phyloP scores from a whole-genome alignment of 2,888 invertebrate genomes.

The Dinocampus coccinellae region DNA sequence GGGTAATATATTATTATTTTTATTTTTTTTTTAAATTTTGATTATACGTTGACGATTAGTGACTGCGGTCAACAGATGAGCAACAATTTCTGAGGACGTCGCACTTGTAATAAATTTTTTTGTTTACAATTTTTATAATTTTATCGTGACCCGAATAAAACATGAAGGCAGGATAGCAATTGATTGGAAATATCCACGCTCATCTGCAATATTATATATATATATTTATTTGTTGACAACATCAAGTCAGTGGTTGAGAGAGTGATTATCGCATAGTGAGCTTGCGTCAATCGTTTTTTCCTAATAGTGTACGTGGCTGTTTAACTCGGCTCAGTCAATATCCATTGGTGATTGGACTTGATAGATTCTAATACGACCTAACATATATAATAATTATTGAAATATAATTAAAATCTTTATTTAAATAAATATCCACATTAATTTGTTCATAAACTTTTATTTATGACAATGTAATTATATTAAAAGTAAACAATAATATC shows the following conservation, averaged over 20 bases:
- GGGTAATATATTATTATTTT: too few relatives aligned
- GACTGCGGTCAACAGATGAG: neutral
- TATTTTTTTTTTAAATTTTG: neutral
- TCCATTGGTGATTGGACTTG: neutral
- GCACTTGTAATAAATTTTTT: neutral
- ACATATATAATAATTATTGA: neutral
- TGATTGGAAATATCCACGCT: neutral
- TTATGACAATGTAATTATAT: neutral
- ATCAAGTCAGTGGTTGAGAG: neutral
- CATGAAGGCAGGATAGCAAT: neutral
- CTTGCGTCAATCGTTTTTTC: slow-evolving; percentile 63
- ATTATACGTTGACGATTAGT: too few relatives aligned
- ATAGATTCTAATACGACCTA: neutral
- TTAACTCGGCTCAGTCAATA: slow-evolving; percentile 9
- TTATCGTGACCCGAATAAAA: neutral
- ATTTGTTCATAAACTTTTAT: neutral
- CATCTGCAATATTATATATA: neutral
- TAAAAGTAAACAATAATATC: neutral
- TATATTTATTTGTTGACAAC: neutral
- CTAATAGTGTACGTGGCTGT: neutral
- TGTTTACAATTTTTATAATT: too few relatives aligned
- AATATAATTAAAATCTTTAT: neutral
- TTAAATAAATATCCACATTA: too few relatives aligned
- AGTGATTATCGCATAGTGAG: slow-evolving; percentile 49
- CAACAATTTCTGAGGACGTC: neutral